Conservation (phyloP, 37 sponge, comb jelly and placozoan genomes). For the Hormiphora californensis region DNA sequence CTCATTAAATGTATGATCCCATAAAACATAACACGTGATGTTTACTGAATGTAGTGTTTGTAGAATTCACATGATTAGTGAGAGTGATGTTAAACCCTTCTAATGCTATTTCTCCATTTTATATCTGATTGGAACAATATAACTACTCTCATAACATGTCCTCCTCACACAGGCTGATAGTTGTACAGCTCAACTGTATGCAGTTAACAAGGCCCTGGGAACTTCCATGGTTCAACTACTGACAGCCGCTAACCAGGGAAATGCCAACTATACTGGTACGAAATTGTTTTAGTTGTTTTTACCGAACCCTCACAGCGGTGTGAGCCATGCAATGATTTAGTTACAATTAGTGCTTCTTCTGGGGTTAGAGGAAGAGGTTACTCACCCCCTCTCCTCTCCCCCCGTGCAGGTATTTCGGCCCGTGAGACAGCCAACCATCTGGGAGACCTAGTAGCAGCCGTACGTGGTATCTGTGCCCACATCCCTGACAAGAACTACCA, state of each 20-base stretch:
- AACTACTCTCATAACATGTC: too few relatives aligned
- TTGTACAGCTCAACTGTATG: slow-evolving; percentile 81
- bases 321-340: background rate
- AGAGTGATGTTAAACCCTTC: too few relatives aligned
- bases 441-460: slow-evolving; percentile 6
- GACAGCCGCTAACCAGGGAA: slow-evolving; percentile 94
- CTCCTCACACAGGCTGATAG: slow-evolving; percentile 54
- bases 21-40: too few relatives aligned
- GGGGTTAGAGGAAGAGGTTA: too few relatives aligned
- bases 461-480: slow-evolving; percentile 37
- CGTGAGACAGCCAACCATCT: slow-evolving; percentile 92
- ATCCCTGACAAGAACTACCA: slow-evolving; percentile 20
- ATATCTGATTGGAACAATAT: too few relatives aligned
- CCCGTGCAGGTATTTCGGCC: slow-evolving; percentile 66
- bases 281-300: background rate
- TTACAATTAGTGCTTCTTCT: too few relatives aligned
- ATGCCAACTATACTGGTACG: slow-evolving; percentile 97
- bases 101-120: too few relatives aligned
- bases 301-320: too few relatives aligned
- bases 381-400: too few relatives aligned
- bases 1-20: too few relatives aligned
- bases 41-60: too few relatives aligned
- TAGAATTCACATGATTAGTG: too few relatives aligned
- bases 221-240: slow-evolving; percentile 96
- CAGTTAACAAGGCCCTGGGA: slow-evolving; percentile 88